A percentile compares a stretch with the other conserved stretches of the same genome.
Conservation (phyloP, 2,888 invertebrate species). For the Torymus auratus region DNA sequence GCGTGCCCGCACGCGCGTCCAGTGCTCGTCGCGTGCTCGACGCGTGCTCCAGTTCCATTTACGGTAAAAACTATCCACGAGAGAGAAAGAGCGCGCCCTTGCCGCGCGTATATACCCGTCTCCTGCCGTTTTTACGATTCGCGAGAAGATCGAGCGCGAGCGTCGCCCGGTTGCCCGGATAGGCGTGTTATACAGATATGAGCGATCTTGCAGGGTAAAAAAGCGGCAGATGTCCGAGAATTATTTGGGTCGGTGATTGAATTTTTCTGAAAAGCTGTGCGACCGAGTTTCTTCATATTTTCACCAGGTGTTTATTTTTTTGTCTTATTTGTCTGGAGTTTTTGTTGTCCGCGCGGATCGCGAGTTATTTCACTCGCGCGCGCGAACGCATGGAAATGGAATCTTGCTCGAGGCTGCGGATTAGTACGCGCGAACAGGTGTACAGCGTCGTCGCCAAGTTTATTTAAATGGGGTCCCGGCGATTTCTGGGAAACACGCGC, state of each 20-base stretch:
- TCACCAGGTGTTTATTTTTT: constrained; percentile 32
- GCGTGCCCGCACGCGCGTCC: constrained; percentile 21
- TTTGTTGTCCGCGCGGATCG: constrained; percentile 23
- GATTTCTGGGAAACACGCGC: too few species aligned
- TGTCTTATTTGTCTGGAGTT: constrained; percentile 18
- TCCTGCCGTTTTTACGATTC: constrained; percentile 16
- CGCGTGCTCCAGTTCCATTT: constrained; percentile 73
- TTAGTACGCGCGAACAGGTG: neutral
- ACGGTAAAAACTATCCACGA: constrained; percentile 67
- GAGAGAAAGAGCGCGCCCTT: constrained; percentile 59
- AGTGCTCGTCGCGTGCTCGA: constrained; percentile 61
- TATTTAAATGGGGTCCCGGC: too few species aligned
- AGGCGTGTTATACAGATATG: too few species aligned
- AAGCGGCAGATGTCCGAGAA: constrained; percentile 30
- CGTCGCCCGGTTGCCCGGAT: too few species aligned
- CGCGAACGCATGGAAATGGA: constrained; percentile 18
- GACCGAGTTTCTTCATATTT: constrained; percentile 32
- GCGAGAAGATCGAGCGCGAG: too few species aligned
- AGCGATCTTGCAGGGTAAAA: neutral
- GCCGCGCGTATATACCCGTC: neutral
- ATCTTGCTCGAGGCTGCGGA: constrained; percentile 16
- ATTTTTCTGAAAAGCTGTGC: constrained; percentile 39
- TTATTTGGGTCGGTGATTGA: constrained; percentile 51
- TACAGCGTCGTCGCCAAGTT: too few species aligned
- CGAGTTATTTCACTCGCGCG: constrained; percentile 24